phyloP scores from a whole-genome alignment of 2,888 invertebrate genomes.

The Branchipolynoe longqiensis region DNA sequence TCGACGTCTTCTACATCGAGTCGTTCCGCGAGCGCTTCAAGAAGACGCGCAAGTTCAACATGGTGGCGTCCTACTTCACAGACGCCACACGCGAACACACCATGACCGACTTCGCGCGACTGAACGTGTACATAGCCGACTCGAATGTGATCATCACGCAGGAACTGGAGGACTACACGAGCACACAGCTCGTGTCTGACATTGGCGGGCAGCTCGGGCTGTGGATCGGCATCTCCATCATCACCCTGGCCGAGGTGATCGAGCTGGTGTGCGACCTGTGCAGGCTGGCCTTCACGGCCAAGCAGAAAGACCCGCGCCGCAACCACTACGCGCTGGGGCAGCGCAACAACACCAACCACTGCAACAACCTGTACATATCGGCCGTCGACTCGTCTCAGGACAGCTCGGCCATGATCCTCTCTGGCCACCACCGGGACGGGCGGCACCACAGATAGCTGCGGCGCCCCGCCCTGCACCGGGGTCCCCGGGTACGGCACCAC shows the following conservation, averaged over 20 bases:
- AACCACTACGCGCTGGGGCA: slow-evolving; percentile 42
- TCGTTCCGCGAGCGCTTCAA: slow-evolving; percentile 65
- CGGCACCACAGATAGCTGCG: slow-evolving; percentile 51
- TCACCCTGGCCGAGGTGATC: slow-evolving; percentile 66
- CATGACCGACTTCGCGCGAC: slow-evolving; percentile 67
- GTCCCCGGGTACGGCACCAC: slow-evolving; percentile 31
- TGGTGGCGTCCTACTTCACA: slow-evolving; percentile 63
- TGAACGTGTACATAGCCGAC: slow-evolving; percentile 69
- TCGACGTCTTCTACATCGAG: slow-evolving; percentile 66
- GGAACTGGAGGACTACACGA: slow-evolving; percentile 66
- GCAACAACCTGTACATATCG: slow-evolving; percentile 57
- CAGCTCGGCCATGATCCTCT: slow-evolving; percentile 51
- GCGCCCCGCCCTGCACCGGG: slow-evolving; percentile 9
- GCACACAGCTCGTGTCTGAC: slow-evolving; percentile 67
- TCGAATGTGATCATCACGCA: slow-evolving; percentile 68
- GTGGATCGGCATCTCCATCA: slow-evolving; percentile 68
- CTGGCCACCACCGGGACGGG: slow-evolving; percentile 45
- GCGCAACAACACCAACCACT: slow-evolving; percentile 46
- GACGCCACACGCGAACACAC: slow-evolving; percentile 62
- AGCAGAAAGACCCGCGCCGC: slow-evolving; percentile 46
- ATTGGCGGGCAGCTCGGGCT: slow-evolving; percentile 68
- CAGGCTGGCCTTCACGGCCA: slow-evolving; percentile 42
- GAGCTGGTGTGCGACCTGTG: slow-evolving; percentile 62
- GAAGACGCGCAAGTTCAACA: slow-evolving; percentile 59
- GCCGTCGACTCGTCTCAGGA: slow-evolving; percentile 45